Conservation (phyloP, 1,140 invertebrate genomes). For the Polypedilum vanderplanki region DNA sequence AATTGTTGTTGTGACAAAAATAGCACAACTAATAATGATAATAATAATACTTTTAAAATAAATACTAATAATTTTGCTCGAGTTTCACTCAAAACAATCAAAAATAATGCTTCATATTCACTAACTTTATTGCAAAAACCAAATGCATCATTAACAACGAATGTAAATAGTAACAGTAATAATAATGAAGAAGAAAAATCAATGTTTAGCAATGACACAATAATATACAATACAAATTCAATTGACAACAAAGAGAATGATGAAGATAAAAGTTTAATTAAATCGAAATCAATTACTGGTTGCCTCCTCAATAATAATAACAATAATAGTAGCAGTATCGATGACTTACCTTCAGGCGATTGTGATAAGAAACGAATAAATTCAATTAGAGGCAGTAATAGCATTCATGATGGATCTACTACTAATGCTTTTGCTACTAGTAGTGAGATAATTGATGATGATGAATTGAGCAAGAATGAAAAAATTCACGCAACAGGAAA, state of each 20-base stretch:
- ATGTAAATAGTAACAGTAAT: neutral
- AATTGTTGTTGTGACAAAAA: neutral
- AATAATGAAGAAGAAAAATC: neutral
- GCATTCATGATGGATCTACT: conserved; percentile 20
- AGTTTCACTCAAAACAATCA: conserved; percentile 31
- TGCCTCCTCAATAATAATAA: conserved; percentile 9
- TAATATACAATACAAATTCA: conserved; percentile 25
- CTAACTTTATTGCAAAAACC: conserved; percentile 11
- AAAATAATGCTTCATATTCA: conserved; percentile 30
- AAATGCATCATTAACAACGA: conserved; percentile 26
- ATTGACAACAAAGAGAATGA: neutral
- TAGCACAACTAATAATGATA: conserved; percentile 31
- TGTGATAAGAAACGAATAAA: neutral
- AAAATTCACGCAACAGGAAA: neutral
- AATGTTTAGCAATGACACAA: conserved; percentile 25
- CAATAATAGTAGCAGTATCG: neutral
- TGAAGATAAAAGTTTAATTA: conserved; percentile 24
- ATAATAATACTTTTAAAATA: conserved; percentile 31
- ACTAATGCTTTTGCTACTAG: neutral
- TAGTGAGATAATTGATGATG: conserved; percentile 28
- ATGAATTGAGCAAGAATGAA: conserved; percentile 25
- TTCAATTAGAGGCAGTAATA: conserved; percentile 19
- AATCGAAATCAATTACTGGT: conserved; percentile 26
- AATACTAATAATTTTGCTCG: conserved; percentile 9
- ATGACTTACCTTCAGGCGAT: conserved; percentile 7